A percentile compares a stretch with the other conserved stretches of the same genome.
Evolutionary conservation across 2,113 vertebrate species (phyloP).

Genomic region (Salvelinus sp.): DNA sequence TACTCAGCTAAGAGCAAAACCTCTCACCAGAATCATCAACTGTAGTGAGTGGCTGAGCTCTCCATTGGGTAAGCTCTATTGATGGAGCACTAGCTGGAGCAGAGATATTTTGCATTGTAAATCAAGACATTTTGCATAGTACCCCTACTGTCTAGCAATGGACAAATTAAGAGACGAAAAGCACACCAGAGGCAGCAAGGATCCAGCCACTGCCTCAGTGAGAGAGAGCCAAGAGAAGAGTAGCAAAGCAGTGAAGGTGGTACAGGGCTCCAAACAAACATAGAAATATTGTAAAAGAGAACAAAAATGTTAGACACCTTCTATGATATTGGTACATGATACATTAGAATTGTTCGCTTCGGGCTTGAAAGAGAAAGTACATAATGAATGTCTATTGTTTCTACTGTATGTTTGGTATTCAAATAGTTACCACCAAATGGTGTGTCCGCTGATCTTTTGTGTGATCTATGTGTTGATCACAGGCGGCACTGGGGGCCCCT

Average conservation of each 20-base stretch:
- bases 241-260: neutral
- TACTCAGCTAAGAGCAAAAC: neutral
- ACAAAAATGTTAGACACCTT: neutral
- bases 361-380: too few species aligned
- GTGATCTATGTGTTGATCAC: neutral
- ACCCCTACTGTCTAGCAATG: neutral
- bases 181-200: slow-evolving; percentile 28
- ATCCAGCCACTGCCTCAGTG: slow-evolving; percentile 39
- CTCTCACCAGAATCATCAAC: neutral
- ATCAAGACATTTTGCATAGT: neutral
- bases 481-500: neutral
- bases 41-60: too few species aligned
- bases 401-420: neutral
- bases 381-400: too few species aligned
- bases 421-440: too few species aligned
- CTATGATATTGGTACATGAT: neutral
- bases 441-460: neutral
- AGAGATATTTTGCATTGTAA: neutral
- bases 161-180: neutral
- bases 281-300: slow-evolving; percentile 51
- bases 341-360: too few species aligned
- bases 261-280: slow-evolving; percentile 55
- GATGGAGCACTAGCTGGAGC: neutral
- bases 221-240: slow-evolving; percentile 16
- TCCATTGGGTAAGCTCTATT: neutral